Evolutionary conservation across 2,113 vertebrate species (phyloP), one percentile per base, ranked within the genome.

Genomic region (Petromus typicus): DNA sequence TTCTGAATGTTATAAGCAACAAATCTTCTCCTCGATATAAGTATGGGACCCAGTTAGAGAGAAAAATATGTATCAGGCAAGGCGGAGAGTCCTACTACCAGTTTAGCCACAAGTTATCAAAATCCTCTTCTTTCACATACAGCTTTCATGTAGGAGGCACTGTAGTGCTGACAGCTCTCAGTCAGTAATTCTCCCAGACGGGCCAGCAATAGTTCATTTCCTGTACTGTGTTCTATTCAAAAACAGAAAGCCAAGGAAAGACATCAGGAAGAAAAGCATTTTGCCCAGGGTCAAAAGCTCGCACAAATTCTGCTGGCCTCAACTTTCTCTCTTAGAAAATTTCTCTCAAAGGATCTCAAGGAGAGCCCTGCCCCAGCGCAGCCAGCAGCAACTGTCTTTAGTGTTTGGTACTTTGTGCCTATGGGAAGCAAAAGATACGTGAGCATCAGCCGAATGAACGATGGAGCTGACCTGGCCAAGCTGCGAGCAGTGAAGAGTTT

Each of bases 1-100:
- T 25, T 25, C n/a, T 16, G 94, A 80, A 63, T 88, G 40, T 64
- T 75, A 79, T 82, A 87, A 91, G 34, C 45, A 93, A 88, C n/a
- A 64, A n/a, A 56, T 63, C 32, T 11, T 25, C 32, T 34, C 32
- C 43, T 13, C 51, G 40, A 34, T 51, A 23, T 61, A 88, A 89
- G 9, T 10, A 37, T 5, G 2, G 16, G 5, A 32, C 12, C 11
- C n/a, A 37, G 17, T 51, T 64, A 64, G 80, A 86, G 25, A 85
- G 45, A 51, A 57, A 87, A 84, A 32, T 3, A 32, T 0, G 30
- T 20, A 14, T 27, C 25, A 9, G 14, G 32, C 75, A 6, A 79
- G 14, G 20, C 2, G 30, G 17, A 13, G 12, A 6, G n/a, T 48
- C 51, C 45, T 34, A 2, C 67, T 45, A 32, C 73, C 6, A 1